Base-by-base conservation (phyloP, 2,888 invertebrate species). In the Himalopsyche tibetana region DNA sequence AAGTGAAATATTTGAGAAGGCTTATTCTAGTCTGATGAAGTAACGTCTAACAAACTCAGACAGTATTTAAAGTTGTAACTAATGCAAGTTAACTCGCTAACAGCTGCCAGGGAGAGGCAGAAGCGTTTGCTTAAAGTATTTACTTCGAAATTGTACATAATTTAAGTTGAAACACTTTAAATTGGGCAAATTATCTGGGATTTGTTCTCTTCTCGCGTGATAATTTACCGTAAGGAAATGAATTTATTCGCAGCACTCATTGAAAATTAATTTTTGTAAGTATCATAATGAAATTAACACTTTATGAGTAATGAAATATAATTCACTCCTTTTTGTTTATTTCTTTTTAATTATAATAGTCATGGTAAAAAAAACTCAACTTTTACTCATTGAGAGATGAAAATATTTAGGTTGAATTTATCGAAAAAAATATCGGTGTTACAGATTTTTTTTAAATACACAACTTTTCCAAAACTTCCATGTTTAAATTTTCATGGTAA, bases 1-100 rank as follows among this genome's bases (percentile, higher is more conserved):
- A 38, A 74, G 28, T 74, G 74, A 38, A 74, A 74, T 36, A 74
- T 74, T 74, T 74, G 28, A 82, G 74, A 81, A 79, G 40, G 84
- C 69, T 42, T 83, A 19, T 45, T 56, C 83, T 51, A 45, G 80
- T 79, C 83, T 63, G 17, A 82, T 87, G 83, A 83, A 85, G 83
- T 80, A 42, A 85, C 79, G 74, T 85, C 84, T 80, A 81, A 85
- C 87, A 80, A 51, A 80, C 87, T 84, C 82, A 63, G 83, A 69
- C 85, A 86, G 84, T 85, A 82, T 87, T 86, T 85, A 84, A 86
- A 87, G 84, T 87, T 87, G 82, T 80, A 83, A 85, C 85, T 84
- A 82, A 85, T 55, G 82, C 84, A 82, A 87, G 87, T 86, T 85
- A 87, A 86, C 87, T 87, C 85, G 82, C 87, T 86, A 87, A 84